These are phyloP conservation scores for Trimorus sp. DNA, from an alignment of 2,888 invertebrate species.

Conservation along the genomic window DNA sequence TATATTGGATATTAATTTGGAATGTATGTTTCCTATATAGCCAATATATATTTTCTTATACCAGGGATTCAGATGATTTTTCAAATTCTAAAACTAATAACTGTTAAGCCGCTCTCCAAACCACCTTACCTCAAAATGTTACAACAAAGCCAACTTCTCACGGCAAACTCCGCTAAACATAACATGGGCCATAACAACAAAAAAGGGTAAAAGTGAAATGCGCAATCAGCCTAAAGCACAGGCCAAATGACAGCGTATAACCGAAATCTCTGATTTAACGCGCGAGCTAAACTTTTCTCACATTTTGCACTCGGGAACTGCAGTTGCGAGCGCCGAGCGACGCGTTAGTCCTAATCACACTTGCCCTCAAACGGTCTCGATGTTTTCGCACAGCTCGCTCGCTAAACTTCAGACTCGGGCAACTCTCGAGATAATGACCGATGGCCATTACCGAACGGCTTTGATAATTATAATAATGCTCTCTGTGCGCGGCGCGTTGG, in stretches of 20 bases:
- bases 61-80: no score
- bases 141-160: background rate
- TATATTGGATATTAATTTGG: no score
- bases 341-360: conserved; percentile 74
- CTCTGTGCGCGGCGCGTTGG: conserved; percentile 60
- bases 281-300: conserved; percentile 39
- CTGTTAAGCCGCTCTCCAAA: background rate
- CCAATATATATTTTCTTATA: no score
- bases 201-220: conserved; percentile 4
- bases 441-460: conserved; percentile 70
- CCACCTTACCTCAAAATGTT: background rate
- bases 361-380: conserved; percentile 72
- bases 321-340: conserved; percentile 55
- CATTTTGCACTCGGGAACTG: conserved; percentile 48
- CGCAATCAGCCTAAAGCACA: conserved; percentile 2
- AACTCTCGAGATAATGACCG: conserved; percentile 69
- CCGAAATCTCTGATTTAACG: conserved; percentile 43
- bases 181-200: background rate
- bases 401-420: conserved; percentile 65
- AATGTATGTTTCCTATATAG: no score
- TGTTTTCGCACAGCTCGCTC: conserved; percentile 73
- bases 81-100: background rate
- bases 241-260: conserved; percentile 26
- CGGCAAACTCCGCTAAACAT: conserved; percentile 1
- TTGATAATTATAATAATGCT: conserved; percentile 79